Evolutionary conservation across 2,888 invertebrate species (phyloP).

Genomic region (Beris morrisii): DNA sequence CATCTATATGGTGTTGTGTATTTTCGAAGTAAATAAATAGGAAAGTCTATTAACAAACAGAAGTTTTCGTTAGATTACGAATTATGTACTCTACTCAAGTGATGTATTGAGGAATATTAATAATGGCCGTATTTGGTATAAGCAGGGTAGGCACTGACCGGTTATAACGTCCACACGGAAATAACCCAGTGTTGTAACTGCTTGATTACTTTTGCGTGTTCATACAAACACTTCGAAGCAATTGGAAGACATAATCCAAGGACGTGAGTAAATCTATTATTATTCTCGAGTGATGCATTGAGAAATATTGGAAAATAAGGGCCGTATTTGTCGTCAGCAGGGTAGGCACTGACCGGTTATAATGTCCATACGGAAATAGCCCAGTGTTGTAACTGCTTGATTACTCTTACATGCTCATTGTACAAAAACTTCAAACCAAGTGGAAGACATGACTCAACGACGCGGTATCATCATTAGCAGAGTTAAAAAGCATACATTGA

Average conservation of each 20-base stretch:
- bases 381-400: slow-evolving; percentile 33
- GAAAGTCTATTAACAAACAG: neutral
- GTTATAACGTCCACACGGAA: slow-evolving; percentile 28
- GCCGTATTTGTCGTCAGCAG: slow-evolving; percentile 13
- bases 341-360: slow-evolving; percentile 33
- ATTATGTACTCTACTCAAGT: neutral
- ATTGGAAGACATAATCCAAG: too few species aligned
- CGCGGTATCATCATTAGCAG: too few species aligned
- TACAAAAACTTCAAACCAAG: too few species aligned
- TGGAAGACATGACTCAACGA: too few species aligned
- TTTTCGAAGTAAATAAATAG: slow-evolving; percentile 21
- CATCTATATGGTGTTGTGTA: slow-evolving; percentile 19
- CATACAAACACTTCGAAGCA: too few species aligned
- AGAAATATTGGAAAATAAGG: neutral
- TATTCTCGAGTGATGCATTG: neutral
- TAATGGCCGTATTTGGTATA: slow-evolving; percentile 1
- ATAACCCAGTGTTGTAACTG: slow-evolving; percentile 35
- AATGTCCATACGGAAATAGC: slow-evolving; percentile 29
- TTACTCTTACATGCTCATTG: too few species aligned
- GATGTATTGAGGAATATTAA: neutral
- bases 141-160: slow-evolving; percentile 33
- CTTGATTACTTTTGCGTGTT: neutral
- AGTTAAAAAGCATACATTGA: too few species aligned
- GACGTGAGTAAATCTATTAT: neutral
- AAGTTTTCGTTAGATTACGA: too few species aligned